Conservation (phyloP, 2,888 invertebrate genomes). For the Brachylomia viminalis region DNA sequence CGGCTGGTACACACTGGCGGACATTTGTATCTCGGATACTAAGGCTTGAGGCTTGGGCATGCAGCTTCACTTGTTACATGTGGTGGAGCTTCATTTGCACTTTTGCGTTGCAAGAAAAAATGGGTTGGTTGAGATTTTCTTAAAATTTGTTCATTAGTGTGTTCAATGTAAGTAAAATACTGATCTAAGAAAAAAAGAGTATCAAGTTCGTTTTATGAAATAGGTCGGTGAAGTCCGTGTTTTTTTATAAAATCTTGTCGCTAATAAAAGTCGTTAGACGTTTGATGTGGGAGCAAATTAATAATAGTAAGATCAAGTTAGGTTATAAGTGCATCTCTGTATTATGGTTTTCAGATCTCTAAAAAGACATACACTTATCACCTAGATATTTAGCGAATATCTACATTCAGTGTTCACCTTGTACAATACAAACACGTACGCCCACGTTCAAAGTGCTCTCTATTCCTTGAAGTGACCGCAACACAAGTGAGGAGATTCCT, state of each 20-base stretch:
- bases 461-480: constrained; percentile 37
- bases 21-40: constrained; percentile 49
- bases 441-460: constrained; percentile 21
- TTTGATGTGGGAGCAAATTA: not conserved
- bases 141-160: not conserved
- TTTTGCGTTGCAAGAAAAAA: constrained; percentile 1
- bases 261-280: not conserved
- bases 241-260: not conserved
- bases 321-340: not conserved
- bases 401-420: not conserved
- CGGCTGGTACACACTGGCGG: constrained; percentile 50
- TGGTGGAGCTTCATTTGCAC: constrained; percentile 25
- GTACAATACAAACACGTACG: constrained; percentile 7
- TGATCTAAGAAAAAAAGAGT: not conserved
- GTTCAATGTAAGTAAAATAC: not conserved
- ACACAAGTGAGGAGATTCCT: not conserved
- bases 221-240: not conserved
- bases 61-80: constrained; percentile 39
- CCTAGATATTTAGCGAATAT: not conserved
- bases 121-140: not conserved
- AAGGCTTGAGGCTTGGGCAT: constrained; percentile 3
- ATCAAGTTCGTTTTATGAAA: not conserved
- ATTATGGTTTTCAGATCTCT: not conserved
- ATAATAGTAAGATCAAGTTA: not conserved
- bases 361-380: not conserved